Evolutionary conservation across 2,113 vertebrate genomes (phyloP), one percentile per base, ranked within the genome.

Genomic region (Lepus europaeus): DNA sequence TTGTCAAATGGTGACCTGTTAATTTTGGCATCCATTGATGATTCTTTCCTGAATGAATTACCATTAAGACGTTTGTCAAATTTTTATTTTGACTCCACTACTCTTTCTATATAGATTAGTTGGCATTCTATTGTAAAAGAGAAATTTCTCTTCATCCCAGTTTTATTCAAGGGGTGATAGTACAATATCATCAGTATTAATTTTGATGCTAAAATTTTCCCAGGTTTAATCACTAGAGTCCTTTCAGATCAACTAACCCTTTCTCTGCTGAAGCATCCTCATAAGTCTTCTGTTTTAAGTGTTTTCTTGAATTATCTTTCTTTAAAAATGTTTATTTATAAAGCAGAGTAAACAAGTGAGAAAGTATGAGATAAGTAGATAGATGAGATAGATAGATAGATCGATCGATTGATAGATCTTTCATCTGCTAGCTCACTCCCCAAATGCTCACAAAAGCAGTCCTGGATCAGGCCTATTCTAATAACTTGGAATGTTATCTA

Each of bases 151-250:
- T 39, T 81, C 31, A 64, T 90, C 56, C 25, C 23, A 93, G 53
- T 76, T 66, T 95, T 83, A 72, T 72, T 82, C 22, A 80, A 22
- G 17, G 59, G 19, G 9, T 33, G 76, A 45, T 20, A 77, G 45
- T 73, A 64, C 6, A 66, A 56, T 94, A 78, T 66, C 73, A 16
- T 77, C 23, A 76, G 45, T 87, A 83, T 94, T 70, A 64, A 93
- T 80, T 78, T 85, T 78, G 31, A 77, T 89, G 17, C 51, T 81
- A 73, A 81, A n/a, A 36, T 10, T 81, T 94, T 53, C 16, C 14
- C 23, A 53, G 11, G 25, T 79, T 78, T 88, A 85, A 39, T 63
- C 36, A 92, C 19, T 49, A 29, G 36, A 6, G 9, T 6, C 19
- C 27, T 27, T 94, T 93, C 16, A 69, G 11, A 13, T 77, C 49